Evolutionary conservation across 2,797 vertebrate genomes (phyloP).

Genomic region (Sylvia borin): DNA sequence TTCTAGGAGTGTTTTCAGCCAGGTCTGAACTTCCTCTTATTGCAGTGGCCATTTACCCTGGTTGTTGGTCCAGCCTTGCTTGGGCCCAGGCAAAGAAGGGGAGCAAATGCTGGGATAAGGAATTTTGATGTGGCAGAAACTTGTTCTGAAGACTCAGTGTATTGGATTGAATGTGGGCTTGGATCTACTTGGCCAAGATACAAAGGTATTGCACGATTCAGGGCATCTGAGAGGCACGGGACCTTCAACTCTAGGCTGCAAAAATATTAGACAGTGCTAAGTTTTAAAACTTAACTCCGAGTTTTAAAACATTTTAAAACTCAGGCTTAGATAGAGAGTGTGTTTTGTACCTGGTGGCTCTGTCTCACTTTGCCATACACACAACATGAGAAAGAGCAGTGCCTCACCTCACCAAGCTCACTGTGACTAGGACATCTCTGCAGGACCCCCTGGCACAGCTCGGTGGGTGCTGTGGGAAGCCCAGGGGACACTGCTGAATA

Average conservation of each 20-base stretch:
- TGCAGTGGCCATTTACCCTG: not conserved
- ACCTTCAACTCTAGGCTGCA: not conserved
- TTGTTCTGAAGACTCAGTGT: not conserved
- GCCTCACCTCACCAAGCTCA: fast-evolving
- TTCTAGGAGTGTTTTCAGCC: not conserved
- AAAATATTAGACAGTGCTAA: not conserved
- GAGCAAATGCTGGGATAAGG: not conserved
- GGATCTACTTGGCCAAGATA: not conserved
- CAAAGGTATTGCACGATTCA: not conserved
- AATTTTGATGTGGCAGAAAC: not conserved
- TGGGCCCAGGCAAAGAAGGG: not conserved
- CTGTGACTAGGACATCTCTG: not conserved
- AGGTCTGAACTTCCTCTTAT: not conserved
- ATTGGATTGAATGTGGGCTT: fast-evolving
- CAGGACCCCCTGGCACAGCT: fast-evolving
- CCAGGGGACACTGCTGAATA: not conserved
- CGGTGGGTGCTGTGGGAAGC: fast-evolving
- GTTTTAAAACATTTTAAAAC: not conserved
- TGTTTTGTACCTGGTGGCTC: not conserved
- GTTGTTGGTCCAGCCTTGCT: not conserved
- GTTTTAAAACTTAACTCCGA: no score
- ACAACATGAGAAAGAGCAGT: fast-evolving
- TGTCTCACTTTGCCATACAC: fast-evolving
- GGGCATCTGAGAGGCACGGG: not conserved
- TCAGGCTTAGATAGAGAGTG: not conserved